A percentile compares a stretch with the other conserved stretches of the same genome.
These are phyloP conservation scores for Ictalurus furcatus DNA, from an alignment of 2,113 vertebrate genomes.

Conservation along the genomic window DNA sequence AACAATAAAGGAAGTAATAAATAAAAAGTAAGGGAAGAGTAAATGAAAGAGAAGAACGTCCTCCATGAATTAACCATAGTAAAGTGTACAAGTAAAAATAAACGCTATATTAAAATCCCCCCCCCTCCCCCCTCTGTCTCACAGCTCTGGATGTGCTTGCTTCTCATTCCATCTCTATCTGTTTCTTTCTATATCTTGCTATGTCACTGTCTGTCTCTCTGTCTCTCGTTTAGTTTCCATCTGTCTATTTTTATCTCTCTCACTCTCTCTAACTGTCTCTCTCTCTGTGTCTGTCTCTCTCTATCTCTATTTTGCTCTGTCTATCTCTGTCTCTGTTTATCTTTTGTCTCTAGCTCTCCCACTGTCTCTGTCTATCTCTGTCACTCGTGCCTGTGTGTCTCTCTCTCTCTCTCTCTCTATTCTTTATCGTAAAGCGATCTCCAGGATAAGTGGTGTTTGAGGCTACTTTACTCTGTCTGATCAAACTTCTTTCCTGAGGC, in stretches of 20 bases:
- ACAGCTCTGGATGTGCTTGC: no score
- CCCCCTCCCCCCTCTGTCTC: no score
- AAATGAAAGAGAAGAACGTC: neutral
- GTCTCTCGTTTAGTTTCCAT: neutral
- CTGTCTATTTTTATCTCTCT: neutral
- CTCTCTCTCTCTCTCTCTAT: neutral
- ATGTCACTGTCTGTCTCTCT: neutral
- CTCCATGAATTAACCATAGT: no score
- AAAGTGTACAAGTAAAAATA: neutral
- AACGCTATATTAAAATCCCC: no score
- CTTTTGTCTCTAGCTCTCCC: neutral
- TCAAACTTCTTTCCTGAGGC: conserved; percentile 4
- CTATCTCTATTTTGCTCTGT: neutral
- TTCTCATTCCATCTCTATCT: no score
- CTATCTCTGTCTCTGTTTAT: neutral
- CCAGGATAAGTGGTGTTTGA: neutral
- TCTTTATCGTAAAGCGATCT: neutral
- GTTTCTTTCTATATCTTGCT: no score
- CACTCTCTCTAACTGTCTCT: neutral
- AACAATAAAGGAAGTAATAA: neutral
- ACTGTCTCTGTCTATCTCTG: neutral
- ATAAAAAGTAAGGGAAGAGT: neutral
- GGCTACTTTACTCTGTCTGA: conserved; percentile 9
- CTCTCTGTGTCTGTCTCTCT: neutral
- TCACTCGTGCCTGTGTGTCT: neutral